phyloP scores from a whole-genome alignment of 2,888 invertebrate species.

The Tachystola acroxantha region DNA sequence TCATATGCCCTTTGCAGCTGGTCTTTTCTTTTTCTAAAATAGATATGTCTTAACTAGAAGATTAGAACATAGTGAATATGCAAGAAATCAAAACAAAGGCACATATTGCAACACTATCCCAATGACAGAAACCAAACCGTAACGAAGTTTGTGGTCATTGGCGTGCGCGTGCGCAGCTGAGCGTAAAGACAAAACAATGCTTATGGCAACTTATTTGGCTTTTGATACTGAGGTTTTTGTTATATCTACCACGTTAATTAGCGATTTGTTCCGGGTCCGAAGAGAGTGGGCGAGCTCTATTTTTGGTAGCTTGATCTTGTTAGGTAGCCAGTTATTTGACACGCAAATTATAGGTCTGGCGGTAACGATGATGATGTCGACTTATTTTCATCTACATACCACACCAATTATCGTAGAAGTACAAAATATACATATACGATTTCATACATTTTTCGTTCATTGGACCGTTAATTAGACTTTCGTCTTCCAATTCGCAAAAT shows the following conservation, averaged over 20 bases:
- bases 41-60: too few species aligned
- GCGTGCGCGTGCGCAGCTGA: constrained; percentile 28
- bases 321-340: constrained; percentile 20
- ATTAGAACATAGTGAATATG: too few species aligned
- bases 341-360: constrained; percentile 33
- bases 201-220: constrained; percentile 12
- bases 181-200: constrained; percentile 21
- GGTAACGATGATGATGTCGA: constrained; percentile 20
- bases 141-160: constrained; percentile 29
- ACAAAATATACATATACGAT: too few species aligned
- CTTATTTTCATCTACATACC: constrained; percentile 10
- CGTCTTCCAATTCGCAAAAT: too few species aligned
- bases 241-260: constrained; percentile 30
- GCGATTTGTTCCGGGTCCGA: constrained; percentile 39
- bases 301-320: constrained; percentile 52
- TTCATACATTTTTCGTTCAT: too few species aligned
- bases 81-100: too few species aligned
- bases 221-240: constrained; percentile 25
- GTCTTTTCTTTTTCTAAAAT: too few species aligned
- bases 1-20: too few species aligned
- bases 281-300: constrained; percentile 47
- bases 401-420: not conserved
- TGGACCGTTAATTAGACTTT: too few species aligned
- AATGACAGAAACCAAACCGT: constrained; percentile 24
- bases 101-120: too few species aligned